Evolutionary conservation across 2,888 invertebrate species (phyloP).

Genomic region (Plagodis pulveraria): DNA sequence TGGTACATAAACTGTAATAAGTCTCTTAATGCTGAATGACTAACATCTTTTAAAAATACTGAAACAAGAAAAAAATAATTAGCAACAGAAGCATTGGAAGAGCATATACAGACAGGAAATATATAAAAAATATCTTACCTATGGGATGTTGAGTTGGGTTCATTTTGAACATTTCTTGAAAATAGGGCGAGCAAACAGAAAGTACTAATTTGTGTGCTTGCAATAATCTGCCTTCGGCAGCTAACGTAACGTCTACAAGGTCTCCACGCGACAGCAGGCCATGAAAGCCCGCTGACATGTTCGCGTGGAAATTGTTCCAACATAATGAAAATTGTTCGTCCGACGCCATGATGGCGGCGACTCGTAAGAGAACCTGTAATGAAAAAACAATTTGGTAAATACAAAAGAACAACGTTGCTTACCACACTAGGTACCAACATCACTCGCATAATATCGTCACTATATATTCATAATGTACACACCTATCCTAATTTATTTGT

Average conservation of each 20-base stretch:
- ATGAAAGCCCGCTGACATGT: slow-evolving; percentile 89
- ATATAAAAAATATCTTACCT: too few relatives aligned
- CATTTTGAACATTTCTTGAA: slow-evolving; percentile 90
- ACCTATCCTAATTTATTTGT: slow-evolving; percentile 83
- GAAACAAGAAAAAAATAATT: slow-evolving; percentile 55
- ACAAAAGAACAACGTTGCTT: not conserved
- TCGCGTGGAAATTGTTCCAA: slow-evolving; percentile 91
- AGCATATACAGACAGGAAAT: too few relatives aligned
- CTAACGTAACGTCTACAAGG: slow-evolving; percentile 88
- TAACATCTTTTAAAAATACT: slow-evolving; percentile 90
- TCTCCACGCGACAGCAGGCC: slow-evolving; percentile 89
- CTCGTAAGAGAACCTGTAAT: slow-evolving; percentile 65
- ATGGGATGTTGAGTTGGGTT: slow-evolving; percentile 88
- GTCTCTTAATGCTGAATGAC: slow-evolving; percentile 88
- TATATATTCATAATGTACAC: too few relatives aligned
- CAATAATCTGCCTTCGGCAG: slow-evolving; percentile 88
- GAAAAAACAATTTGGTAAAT: slow-evolving; percentile 9
- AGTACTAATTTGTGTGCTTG: slow-evolving; percentile 90
- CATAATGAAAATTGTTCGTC: slow-evolving; percentile 90
- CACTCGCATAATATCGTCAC: too few relatives aligned
- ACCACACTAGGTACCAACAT: not conserved
- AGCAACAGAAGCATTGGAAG: not conserved
- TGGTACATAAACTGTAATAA: slow-evolving; percentile 90
- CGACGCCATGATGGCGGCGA: slow-evolving; percentile 88
- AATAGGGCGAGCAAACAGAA: slow-evolving; percentile 90